A percentile compares a stretch with the other conserved stretches of the same genome.
phyloP scores from a whole-genome alignment of 2,888 invertebrate species.

The Tachina grossa region DNA sequence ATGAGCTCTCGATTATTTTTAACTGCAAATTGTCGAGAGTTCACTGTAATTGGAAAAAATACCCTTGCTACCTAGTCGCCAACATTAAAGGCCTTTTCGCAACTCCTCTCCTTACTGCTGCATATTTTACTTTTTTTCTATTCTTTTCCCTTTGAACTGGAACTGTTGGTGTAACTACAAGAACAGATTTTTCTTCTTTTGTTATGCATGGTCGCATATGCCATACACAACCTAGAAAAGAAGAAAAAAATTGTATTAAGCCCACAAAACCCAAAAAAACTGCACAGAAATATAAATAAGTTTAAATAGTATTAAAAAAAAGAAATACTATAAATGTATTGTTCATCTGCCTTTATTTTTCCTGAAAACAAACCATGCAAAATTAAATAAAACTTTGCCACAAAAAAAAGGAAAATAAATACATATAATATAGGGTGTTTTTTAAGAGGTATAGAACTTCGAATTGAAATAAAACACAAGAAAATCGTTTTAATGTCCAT shows the following conservation, averaged over 20 bases:
- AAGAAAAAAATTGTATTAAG: constrained; percentile 29
- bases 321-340: constrained; percentile 25
- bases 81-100: constrained; percentile 10
- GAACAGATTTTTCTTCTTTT: constrained; percentile 66
- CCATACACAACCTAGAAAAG: constrained; percentile 41
- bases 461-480: no score
- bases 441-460: no score
- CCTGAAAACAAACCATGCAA: constrained; percentile 24
- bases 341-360: constrained; percentile 34
- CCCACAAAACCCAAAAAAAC: constrained; percentile 50
- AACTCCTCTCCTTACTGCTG: background rate
- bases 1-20: no score
- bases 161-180: constrained; percentile 62
- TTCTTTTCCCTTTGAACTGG: constrained; percentile 15
- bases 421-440: no score
- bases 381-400: constrained; percentile 7
- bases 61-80: no score
- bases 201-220: constrained; percentile 61
- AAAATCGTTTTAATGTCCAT: no score
- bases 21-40: no score
- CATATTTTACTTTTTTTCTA: background rate
- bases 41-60: no score
- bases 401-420: constrained; percentile 3
- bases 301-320: constrained; percentile 58
- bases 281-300: constrained; percentile 44